Base-by-base conservation (phyloP, 2,888 invertebrate genomes). In the Autographa gamma region DNA sequence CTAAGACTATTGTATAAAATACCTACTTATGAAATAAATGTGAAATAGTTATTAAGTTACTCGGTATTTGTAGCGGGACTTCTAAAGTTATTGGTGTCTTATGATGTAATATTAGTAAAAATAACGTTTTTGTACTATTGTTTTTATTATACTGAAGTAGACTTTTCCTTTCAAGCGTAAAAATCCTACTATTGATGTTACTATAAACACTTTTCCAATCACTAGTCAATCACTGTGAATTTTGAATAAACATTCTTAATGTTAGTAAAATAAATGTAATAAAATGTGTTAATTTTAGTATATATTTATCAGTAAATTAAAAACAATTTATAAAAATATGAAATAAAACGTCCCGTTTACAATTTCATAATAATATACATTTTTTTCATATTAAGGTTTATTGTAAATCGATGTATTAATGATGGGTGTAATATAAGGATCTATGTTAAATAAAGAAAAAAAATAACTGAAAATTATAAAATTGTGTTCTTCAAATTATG, bases 331-430 rank as follows among this genome's bases (percentile, higher is more conserved):
- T 69, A 75, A 65, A 78, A 72, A 73, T 69, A 64, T 32, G 74
- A 73, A 81, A 80, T 82, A 82, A 87, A 84, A 88, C 90, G 90
- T 91, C 91, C 91, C 85, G 85, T 91, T 88, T 91, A 91, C 89
- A 91, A 87, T 89, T 77, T 89, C 85, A 84, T 85, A 87, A 66
- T 82, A 71, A 88, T 90, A 89, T 91, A 91, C 90, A 91, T 86
- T 85, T 83, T 84, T 84, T 85, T 85, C 78, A 85, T 78, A 78
- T 82, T 69, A 83, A 48, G 83, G 84, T 81, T 83, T 83, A 79
- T 80, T 86, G 78, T 85, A 83, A 83, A 85, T 85, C 63, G 78
- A 83, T 87, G 84, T 86, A 86, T 87, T 85, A 86, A 82, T 82
- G 78, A 76, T 74, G 79, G 81, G 74, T 82, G 80, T 83, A 77